Conservation (phyloP, 1,140 invertebrate genomes). For the Myzus persicae region DNA sequence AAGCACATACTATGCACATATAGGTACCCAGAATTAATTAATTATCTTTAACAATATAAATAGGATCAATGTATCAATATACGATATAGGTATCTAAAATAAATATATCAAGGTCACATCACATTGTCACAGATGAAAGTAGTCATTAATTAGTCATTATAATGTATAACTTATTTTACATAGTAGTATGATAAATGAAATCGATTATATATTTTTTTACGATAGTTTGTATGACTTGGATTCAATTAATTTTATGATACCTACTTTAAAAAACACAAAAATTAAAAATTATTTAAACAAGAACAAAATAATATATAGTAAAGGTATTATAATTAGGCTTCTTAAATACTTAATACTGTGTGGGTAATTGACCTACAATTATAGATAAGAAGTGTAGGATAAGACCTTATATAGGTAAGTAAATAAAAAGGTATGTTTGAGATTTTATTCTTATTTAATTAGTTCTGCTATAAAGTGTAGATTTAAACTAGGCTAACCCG, state of each 20-base stretch:
- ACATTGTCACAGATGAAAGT: not conserved
- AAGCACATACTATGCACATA: too few relatives aligned
- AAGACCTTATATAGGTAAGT: not conserved
- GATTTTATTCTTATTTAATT: not conserved
- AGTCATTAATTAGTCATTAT: not conserved
- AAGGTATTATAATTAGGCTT: not conserved
- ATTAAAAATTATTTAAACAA: not conserved
- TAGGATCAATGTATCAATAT: not conserved
- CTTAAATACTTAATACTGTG: not conserved
- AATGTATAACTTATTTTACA: not conserved
- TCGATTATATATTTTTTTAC: not conserved
- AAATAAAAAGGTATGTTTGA: not conserved
- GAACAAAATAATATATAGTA: not conserved
- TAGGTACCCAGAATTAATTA: not conserved
- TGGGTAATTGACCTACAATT: not conserved
- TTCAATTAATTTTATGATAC: not conserved
- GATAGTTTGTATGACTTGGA: not conserved
- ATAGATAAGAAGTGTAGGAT: not conserved
- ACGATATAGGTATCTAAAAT: not conserved
- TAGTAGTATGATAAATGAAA: not conserved
- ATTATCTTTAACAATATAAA: not conserved
- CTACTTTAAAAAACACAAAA: not conserved
- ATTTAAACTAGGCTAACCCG: not conserved
- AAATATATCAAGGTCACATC: too few relatives aligned
- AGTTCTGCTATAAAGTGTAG: not conserved